These are phyloP conservation scores for Channa maculata DNA, from an alignment of 2,113 vertebrate species.

Conservation along the genomic window DNA sequence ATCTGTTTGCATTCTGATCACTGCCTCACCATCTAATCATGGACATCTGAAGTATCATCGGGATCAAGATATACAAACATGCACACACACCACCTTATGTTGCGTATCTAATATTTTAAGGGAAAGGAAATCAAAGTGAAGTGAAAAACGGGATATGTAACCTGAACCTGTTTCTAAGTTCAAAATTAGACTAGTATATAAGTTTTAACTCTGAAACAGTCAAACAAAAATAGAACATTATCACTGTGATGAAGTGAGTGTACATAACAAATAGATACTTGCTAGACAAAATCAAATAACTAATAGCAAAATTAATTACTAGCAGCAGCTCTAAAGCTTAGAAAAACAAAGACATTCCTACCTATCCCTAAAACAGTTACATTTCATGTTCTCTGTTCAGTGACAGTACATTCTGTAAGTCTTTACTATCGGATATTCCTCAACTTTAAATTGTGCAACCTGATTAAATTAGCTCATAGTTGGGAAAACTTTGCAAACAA, in stretches of 20 bases:
- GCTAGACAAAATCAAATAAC: too few relatives aligned
- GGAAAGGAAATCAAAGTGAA: not conserved
- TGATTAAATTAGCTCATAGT: not conserved
- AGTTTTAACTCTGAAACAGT: too few relatives aligned
- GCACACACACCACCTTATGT: not conserved
- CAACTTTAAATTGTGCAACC: not conserved
- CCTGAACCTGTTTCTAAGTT: not conserved
- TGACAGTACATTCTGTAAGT: not conserved
- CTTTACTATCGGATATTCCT: not conserved
- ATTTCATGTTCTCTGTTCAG: too few relatives aligned
- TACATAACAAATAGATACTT: too few relatives aligned
- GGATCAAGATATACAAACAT: not conserved
- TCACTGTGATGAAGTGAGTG: too few relatives aligned
- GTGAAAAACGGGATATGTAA: not conserved
- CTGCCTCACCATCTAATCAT: constrained; percentile 34
- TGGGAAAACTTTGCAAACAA: not conserved
- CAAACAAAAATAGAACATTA: too few relatives aligned
- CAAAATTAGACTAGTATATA: not conserved
- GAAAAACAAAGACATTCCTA: too few relatives aligned
- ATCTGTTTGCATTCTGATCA: constrained; percentile 38
- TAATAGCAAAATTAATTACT: too few relatives aligned
- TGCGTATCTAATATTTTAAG: not conserved
- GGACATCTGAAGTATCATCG: not conserved
- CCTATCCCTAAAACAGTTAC: not conserved
- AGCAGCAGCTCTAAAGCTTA: too few relatives aligned